Evolutionary conservation across 2,888 invertebrate genomes (phyloP).

Genomic region (Limnephilus marmoratus): DNA sequence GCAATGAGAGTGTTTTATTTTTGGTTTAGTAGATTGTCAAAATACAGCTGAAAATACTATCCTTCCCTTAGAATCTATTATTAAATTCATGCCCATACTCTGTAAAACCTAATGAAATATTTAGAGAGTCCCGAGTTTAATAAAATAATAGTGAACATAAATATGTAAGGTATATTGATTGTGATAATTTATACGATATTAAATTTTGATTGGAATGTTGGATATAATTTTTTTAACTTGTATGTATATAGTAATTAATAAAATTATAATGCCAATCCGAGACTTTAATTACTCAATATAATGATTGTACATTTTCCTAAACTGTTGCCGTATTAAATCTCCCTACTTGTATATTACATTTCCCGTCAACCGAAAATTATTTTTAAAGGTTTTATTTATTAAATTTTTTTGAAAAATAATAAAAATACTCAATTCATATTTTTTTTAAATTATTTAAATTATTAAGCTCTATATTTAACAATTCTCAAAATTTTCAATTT

Average conservation of each 20-base stretch:
- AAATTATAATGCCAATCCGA: not conserved
- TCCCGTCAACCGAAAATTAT: not conserved
- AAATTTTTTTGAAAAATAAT: too few species aligned
- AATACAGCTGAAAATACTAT: conserved; percentile 54
- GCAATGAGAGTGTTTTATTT: conserved; percentile 22
- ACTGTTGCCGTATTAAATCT: not conserved
- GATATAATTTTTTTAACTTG: not conserved
- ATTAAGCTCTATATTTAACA: too few species aligned
- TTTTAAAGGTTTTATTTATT: too few species aligned
- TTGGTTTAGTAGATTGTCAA: conserved; percentile 47
- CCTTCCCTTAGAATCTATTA: not conserved
- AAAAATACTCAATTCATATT: too few species aligned
- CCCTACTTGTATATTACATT: not conserved
- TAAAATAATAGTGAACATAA: conserved; percentile 13
- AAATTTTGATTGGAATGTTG: conserved; percentile 36
- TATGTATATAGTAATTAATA: conserved; percentile 3
- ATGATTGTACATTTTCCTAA: not conserved
- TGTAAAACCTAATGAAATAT: conserved; percentile 29
- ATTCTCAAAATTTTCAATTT: too few species aligned
- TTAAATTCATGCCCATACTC: not conserved
- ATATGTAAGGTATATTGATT: conserved; percentile 51
- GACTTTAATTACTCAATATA: not conserved
- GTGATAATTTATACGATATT: conserved; percentile 64
- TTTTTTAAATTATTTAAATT: too few species aligned
- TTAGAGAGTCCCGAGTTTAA: not conserved